These are phyloP conservation scores for Bergia puertoricense DNA, from an alignment of 92 coral and sea anemone species.

Conservation along the genomic window DNA sequence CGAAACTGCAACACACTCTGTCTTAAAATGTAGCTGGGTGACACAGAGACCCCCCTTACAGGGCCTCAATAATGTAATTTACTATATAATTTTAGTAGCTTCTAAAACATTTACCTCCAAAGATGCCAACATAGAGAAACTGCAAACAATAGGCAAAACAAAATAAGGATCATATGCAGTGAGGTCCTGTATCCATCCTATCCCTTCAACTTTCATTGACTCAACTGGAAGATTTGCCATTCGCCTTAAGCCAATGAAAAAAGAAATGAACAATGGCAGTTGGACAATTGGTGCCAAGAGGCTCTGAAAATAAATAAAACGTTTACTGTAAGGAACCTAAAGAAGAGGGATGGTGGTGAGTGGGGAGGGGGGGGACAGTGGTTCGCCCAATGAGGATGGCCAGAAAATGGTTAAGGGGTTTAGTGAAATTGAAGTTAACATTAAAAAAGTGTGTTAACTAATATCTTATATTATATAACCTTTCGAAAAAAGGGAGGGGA, in stretches of 20 bases:
- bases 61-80: no score
- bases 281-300: slow-evolving; percentile 80
- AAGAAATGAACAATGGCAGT: slow-evolving; percentile 86
- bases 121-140: slow-evolving; percentile 92
- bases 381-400: background rate
- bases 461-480: no score
- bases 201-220: slow-evolving; percentile 83
- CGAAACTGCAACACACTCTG: no score
- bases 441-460: no score
- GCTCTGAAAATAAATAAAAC: slow-evolving; percentile 66
- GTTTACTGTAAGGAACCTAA: background rate
- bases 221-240: slow-evolving; percentile 96
- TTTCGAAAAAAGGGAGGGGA: no score
- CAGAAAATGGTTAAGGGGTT: background rate
- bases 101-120: slow-evolving; percentile 69
- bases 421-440: no score
- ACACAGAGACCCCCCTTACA: no score
- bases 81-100: background rate
- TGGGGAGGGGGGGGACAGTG: background rate
- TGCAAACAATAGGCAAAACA: slow-evolving; percentile 84
- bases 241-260: slow-evolving; percentile 84
- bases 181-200: slow-evolving; percentile 90
- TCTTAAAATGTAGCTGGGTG: no score
- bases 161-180: slow-evolving; percentile 88
- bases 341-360: no score